phyloP scores from a whole-genome alignment of 1,140 invertebrate species.

The Diplogasteroides magnus region DNA sequence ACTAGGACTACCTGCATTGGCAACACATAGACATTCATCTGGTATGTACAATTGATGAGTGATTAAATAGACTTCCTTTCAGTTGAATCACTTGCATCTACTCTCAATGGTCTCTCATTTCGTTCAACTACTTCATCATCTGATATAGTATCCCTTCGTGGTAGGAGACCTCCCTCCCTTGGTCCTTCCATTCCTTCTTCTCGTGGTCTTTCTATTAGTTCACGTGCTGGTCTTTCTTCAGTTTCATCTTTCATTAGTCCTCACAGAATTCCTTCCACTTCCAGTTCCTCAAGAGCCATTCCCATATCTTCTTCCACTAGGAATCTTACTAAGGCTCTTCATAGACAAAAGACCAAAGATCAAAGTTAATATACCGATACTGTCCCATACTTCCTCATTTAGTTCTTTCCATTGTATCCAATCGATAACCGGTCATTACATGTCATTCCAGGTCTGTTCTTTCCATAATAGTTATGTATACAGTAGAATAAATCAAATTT shows the following conservation, averaged over 20 bases:
- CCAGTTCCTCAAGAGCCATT: too few species aligned
- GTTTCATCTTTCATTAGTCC: too few species aligned
- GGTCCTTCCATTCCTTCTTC: not conserved
- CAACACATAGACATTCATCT: constrained; percentile 26
- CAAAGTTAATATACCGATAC: too few species aligned
- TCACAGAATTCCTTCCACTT: not conserved
- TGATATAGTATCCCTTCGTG: not conserved
- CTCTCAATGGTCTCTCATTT: constrained; percentile 21
- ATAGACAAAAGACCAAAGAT: too few species aligned
- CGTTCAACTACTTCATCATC: constrained; percentile 17
- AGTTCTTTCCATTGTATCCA: too few species aligned
- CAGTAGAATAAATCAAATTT: too few species aligned
- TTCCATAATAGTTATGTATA: too few species aligned
- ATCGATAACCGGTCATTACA: too few species aligned
- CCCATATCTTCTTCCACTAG: too few species aligned
- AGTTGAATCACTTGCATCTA: constrained; percentile 30
- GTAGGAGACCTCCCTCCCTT: not conserved
- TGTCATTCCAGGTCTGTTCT: too few species aligned
- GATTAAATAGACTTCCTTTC: not conserved
- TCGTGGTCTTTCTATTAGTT: not conserved
- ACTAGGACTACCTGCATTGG: constrained; percentile 30
- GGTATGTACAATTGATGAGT: constrained; percentile 1
- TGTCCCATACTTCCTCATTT: too few species aligned
- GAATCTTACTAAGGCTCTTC: too few species aligned
- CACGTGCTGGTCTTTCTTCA: not conserved